A percentile compares a stretch with the other conserved stretches of the same genome.
phyloP scores from a whole-genome alignment of 2,113 vertebrate species.

The Pithys albifrons region DNA sequence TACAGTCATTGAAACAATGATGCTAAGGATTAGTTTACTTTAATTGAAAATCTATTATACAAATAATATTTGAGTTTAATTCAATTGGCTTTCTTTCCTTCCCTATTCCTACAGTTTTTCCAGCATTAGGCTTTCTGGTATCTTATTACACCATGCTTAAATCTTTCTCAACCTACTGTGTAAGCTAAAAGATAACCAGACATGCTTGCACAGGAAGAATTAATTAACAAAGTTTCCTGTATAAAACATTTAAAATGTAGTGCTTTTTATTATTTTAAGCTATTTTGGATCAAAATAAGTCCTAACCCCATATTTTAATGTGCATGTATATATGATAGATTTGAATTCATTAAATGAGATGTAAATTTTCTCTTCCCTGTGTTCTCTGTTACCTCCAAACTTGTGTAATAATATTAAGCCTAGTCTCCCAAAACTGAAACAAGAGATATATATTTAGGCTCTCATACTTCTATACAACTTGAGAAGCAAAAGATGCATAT shows the following conservation, averaged over 20 bases:
- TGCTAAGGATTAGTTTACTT: not conserved
- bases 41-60: not conserved
- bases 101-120: not conserved
- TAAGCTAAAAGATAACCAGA: not conserved
- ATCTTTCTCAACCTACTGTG: not conserved
- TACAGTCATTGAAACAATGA: not conserved
- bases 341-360: not conserved
- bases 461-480: not conserved
- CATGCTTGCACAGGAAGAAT: not conserved
- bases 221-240: not conserved
- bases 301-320: not conserved
- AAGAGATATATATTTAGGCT: not conserved
- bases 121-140: not conserved
- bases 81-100: not conserved
- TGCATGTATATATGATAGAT: not conserved
- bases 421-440: not conserved
- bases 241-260: not conserved
- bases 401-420: not conserved
- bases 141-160: not conserved
- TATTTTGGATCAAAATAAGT: not conserved
- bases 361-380: not conserved
- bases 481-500: not conserved
- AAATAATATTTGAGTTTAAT: not conserved
- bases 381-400: not conserved
- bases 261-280: not conserved